Base-by-base conservation (phyloP, 2,888 invertebrate species). In the Eupeodes latifasciatus region DNA sequence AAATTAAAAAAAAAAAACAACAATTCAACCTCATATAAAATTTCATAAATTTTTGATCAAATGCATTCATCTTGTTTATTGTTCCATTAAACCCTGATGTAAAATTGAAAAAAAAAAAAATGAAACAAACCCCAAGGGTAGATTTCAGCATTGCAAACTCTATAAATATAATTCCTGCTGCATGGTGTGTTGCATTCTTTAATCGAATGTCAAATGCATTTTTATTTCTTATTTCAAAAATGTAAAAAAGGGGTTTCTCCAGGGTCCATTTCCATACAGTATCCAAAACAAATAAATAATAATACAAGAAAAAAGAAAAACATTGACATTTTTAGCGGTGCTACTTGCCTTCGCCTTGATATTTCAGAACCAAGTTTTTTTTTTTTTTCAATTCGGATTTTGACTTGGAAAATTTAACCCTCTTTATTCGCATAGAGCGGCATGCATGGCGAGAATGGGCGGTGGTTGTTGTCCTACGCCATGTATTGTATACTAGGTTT, bases 161-260 rank as follows among this genome's bases (percentile, higher is more conserved):
- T 44, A 59, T 59, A 34, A 53, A 14, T 34, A 69, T 61, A 44
- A 76, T 61, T 34, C 7, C 57, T 40, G 51, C 36, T 9, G 57
- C 40, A 16, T 19, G 27, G 14, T 27, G 7, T 82, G 66, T 72
- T 79, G 79, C 79, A 69, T 84, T 71, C 55, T 71, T 53, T 84
- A 79, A 79, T 79, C 83, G 80, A 80, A 74, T 84, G 79, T 80
- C 83, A 79, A 84, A 67, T 67, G 83, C 79, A 67, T 59, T 74
- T 55, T 36, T 12, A 14, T 14, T 36, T 61, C 47, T 47, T 5
- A 14, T 14, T 36, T 61, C 47, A 19, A 6, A 3, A 40, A 19
- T 40, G 0, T 40, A 66, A 19, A 49, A 19, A 27, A 14, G 59
- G n/a, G 66, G 4, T 27, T 44, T 57, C 64, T n/a, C 3, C 19